These are phyloP conservation scores for Centruroides sculpturatus DNA, from an alignment of 1,140 invertebrate species.

Conservation along the genomic window DNA sequence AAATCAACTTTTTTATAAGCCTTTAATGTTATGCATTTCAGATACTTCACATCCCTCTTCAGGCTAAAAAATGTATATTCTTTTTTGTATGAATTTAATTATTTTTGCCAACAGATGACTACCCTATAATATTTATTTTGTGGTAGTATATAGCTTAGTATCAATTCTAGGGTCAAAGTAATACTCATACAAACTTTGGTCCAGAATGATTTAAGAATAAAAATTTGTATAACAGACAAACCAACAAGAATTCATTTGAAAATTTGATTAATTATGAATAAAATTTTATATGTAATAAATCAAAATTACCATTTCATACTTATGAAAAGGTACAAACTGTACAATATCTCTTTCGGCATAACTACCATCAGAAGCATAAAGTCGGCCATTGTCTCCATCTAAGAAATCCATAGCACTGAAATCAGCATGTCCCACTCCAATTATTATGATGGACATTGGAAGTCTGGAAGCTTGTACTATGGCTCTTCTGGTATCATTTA, in stretches of 20 bases:
- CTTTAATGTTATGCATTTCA: too few species aligned
- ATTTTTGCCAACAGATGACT: too few species aligned
- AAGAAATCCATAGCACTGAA: constrained; percentile 29
- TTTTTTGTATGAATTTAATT: too few species aligned
- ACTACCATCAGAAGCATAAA: constrained; percentile 8
- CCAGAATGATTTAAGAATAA: too few species aligned
- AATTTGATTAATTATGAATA: not conserved
- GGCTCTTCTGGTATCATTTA: constrained; percentile 42
- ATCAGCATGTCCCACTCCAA: constrained; percentile 44
- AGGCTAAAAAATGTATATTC: too few species aligned
- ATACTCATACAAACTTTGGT: too few species aligned
- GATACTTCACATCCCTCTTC: too few species aligned
- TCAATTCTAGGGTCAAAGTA: too few species aligned
- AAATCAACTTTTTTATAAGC: too few species aligned
- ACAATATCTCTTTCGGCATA: constrained; percentile 15
- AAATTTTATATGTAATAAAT: not conserved
- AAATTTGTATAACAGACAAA: too few species aligned
- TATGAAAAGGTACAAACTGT: constrained; percentile 16
- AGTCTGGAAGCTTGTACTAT: constrained; percentile 39
- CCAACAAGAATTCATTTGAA: not conserved
- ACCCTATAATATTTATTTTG: too few species aligned
- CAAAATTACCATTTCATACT: not conserved
- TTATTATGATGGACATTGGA: constrained; percentile 40
- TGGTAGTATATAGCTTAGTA: too few species aligned
- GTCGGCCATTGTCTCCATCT: constrained; percentile 12